phyloP scores from a whole-genome alignment of 2,888 invertebrate genomes.

The Zygogramma bicolorata region DNA sequence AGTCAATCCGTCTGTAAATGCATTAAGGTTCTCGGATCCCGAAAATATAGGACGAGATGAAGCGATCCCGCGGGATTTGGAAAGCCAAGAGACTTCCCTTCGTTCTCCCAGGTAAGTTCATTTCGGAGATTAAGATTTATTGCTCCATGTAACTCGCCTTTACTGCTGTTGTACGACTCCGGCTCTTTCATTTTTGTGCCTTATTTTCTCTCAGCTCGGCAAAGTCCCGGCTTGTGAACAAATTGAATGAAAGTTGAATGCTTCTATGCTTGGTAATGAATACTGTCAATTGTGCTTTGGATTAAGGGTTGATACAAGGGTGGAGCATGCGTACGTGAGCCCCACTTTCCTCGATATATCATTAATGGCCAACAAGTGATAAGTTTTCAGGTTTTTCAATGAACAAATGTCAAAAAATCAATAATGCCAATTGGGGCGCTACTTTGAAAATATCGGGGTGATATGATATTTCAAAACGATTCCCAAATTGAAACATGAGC shows the following conservation, averaged over 20 bases:
- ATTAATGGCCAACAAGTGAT: too few relatives aligned
- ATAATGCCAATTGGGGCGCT: too few relatives aligned
- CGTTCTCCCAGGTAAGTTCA: constrained; percentile 1
- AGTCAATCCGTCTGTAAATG: background rate
- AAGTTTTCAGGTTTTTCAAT: too few relatives aligned
- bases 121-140: background rate
- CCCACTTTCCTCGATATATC: too few relatives aligned
- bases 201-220: background rate
- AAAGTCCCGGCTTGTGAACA: background rate
- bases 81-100: background rate
- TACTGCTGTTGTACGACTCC: background rate
- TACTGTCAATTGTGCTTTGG: too few relatives aligned
- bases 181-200: background rate
- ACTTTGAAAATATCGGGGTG: too few relatives aligned
- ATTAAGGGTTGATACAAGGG: too few relatives aligned
- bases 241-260: background rate
- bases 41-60: background rate
- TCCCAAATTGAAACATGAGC: too few relatives aligned
- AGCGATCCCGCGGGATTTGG: background rate
- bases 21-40: background rate
- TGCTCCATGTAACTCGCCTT: background rate
- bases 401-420: too few relatives aligned
- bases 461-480: too few relatives aligned
- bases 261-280: too few relatives aligned
- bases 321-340: too few relatives aligned